phyloP scores from a whole-genome alignment of 1,140 invertebrate genomes.

The Acromyrmex echinatior region DNA sequence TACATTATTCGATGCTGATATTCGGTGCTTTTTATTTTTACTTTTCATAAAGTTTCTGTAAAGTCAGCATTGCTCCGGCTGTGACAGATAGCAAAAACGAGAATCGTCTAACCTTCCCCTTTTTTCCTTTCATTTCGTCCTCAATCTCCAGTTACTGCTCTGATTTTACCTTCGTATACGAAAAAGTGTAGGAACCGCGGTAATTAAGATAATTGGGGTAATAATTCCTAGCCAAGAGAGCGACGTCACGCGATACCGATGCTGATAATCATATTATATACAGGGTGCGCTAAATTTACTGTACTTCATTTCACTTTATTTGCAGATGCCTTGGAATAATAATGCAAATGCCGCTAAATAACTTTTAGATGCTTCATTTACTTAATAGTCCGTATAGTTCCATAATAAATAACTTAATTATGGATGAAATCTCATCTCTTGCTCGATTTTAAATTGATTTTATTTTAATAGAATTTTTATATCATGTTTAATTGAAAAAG shows the following conservation, averaged over 20 bases:
- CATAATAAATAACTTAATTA: background rate
- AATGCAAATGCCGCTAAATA: conserved; percentile 1
- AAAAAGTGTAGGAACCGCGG: conserved; percentile 70
- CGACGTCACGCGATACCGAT: conserved; percentile 79
- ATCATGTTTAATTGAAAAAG: conserved; percentile 9
- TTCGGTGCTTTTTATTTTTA: conserved; percentile 6
- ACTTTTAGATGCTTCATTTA: background rate
- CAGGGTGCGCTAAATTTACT: conserved; percentile 6
- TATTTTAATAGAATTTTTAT: conserved; percentile 8
- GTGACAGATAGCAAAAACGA: conserved; percentile 26
- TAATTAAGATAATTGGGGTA: conserved; percentile 83
- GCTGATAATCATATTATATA: conserved; percentile 72
- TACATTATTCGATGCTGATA: background rate
- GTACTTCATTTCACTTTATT: background rate
- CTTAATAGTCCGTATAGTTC: background rate
- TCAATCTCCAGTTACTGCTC: conserved; percentile 28
- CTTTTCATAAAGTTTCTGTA: background rate
- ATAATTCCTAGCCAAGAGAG: conserved; percentile 78
- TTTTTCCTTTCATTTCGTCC: conserved; percentile 5
- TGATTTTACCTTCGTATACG: conserved; percentile 56
- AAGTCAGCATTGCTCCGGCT: background rate
- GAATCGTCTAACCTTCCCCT: conserved; percentile 49
- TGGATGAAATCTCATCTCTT: background rate
- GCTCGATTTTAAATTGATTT: conserved; percentile 18
- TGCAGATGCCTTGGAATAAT: conserved; percentile 7